Evolutionary conservation across 2,113 vertebrate genomes (phyloP), one percentile per base, ranked within the genome.

Genomic region (Maylandia zebra): DNA sequence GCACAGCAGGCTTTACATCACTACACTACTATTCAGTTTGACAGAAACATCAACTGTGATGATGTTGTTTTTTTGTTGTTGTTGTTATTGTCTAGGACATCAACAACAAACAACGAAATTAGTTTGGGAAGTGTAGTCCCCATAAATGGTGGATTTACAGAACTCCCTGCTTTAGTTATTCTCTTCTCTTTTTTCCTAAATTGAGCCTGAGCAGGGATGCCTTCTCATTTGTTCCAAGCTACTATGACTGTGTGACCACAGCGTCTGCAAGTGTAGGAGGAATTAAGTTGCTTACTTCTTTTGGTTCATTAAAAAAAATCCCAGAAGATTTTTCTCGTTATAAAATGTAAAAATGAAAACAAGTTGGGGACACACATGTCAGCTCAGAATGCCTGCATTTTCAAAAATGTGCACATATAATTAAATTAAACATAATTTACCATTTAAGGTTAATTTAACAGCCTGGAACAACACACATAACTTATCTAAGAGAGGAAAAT

Each of bases 201-300:
- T 80, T 71, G 81, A 83, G 93, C 81, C 87, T 91, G 90, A 86
- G 91, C 88, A 86, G 89, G 87, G 88, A 74, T 2, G 45, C 80
- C 83, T 89, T 61, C 82, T 94, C 71, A 91, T 89, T 89, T 84
- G 64, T 87, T 91, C 66, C 56, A 83, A 79, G 69, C 57, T 50
- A 30, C 83, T 79, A 30, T 91, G 61, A 89, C 45, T 82, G 24
- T 90, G 53, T 66, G 81, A 86, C 52, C 66, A 43, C 50, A 36
- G 82, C 10, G 55, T 92, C 61, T 84, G 85, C 45, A 30, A 34
- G 76, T 83, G 71, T 76, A 86, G 43, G 71, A 76, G 71, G 71
- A 76, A 48, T 50, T 50, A 48, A 76, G 24, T 48, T 76, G 71
- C 5, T 76, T 76, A 76, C 2, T 48, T 48, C 3, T 30, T 76